Percentiles rank a stretch among this genome's conserved stretches.
Conservation (phyloP, 2,113 vertebrate species). For the Toxotes jaculatrix region DNA sequence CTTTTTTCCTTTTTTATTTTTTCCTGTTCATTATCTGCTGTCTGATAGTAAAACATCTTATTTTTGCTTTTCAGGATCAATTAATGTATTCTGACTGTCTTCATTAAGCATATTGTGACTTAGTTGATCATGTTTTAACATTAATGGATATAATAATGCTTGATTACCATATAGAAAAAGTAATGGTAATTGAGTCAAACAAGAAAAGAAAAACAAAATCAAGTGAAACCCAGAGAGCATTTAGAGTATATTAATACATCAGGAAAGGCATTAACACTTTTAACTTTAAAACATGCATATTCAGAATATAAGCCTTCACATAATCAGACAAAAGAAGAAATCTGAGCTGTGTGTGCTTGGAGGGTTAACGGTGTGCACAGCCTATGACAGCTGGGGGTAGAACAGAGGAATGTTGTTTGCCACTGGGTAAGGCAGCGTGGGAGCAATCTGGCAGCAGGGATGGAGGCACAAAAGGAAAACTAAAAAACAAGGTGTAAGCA, state of each 20-base stretch:
- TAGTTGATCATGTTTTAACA: not conserved
- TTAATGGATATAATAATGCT: too few relatives aligned
- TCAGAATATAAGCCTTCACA: not conserved
- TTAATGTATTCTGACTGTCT: not conserved
- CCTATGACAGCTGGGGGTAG: constrained; percentile 53
- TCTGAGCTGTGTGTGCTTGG: not conserved
- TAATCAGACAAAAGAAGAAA: not conserved
- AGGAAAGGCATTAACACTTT: not conserved
- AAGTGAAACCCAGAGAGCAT: not conserved
- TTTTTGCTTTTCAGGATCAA: not conserved
- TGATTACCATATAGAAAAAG: too few relatives aligned
- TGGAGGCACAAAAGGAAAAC: constrained; percentile 50
- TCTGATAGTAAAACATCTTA: not conserved
- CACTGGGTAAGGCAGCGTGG: constrained; percentile 63
- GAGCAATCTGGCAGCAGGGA: constrained; percentile 60
- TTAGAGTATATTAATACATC: not conserved
- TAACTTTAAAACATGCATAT: not conserved
- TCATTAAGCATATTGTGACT: too few relatives aligned
- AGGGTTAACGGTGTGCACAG: constrained; percentile 56
- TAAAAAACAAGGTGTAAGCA: constrained; percentile 52
- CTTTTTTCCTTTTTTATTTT: not conserved
- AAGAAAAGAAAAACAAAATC: not conserved
- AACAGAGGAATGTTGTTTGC: constrained; percentile 80
- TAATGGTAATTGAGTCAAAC: not conserved
- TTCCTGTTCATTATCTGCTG: not conserved